Conservation (phyloP, 35 echinoderm and acorn worm genomes). For the Ophioderma brevispina region DNA sequence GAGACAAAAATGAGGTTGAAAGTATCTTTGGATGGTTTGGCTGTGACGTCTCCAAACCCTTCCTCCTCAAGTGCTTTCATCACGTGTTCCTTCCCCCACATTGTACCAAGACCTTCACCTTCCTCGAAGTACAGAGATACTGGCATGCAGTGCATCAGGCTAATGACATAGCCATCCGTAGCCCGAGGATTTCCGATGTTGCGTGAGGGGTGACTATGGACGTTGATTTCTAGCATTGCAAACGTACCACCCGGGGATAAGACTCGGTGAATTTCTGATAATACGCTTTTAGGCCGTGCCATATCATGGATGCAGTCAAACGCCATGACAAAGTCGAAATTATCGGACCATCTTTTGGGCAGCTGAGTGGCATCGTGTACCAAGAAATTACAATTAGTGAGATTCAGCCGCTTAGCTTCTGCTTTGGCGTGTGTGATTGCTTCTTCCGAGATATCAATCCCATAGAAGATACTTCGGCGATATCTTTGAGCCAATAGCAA, state of each 20-base stretch:
- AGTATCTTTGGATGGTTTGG: conserved; percentile 79
- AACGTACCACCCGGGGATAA: conserved; percentile 71
- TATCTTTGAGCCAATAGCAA: conserved; percentile 86
- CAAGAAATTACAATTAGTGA: conserved; percentile 84
- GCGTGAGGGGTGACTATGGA: conserved; percentile 77
- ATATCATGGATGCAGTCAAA: conserved; percentile 95
- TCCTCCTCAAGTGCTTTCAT: conserved; percentile 65
- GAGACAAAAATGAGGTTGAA: conserved; percentile 85
- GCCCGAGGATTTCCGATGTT: conserved; percentile 97
- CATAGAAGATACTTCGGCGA: conserved; percentile 81
- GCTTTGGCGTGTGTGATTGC: conserved; percentile 64
- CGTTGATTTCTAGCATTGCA: conserved; percentile 90
- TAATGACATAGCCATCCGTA: conserved; percentile 96
- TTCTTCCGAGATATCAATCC: conserved; percentile 92
- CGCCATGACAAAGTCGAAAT: conserved; percentile 80
- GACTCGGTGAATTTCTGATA: conserved; percentile 73
- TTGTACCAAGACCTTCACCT: conserved; percentile 85
- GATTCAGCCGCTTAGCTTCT: conserved; percentile 62
- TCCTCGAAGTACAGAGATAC: conserved; percentile 84
- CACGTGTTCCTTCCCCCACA: conserved; percentile 95
- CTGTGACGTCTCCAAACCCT: conserved; percentile 87
- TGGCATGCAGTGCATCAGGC: conserved; percentile 95
- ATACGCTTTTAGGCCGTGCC: conserved; percentile 68
- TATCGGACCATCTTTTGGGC: conserved; percentile 70
- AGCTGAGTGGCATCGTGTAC: conserved; percentile 76